Evolutionary conservation across 2,113 vertebrate genomes (phyloP), one percentile per base, ranked within the genome.

Genomic region (Theristicus caerulescens): DNA sequence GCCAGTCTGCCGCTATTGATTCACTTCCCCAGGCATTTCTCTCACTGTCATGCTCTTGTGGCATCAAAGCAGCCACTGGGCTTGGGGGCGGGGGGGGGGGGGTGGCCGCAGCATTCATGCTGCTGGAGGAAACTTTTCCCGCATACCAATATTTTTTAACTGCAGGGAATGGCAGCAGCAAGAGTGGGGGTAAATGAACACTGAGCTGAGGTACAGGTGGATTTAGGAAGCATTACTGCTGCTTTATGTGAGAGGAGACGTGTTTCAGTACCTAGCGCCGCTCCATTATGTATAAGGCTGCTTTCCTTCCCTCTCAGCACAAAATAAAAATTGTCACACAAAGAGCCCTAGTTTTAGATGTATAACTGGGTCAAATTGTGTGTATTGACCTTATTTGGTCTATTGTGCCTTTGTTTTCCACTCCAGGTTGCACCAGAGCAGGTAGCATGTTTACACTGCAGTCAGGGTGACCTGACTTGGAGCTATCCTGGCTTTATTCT

Each of bases 1-100:
- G 93, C 89, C 1, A 2, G 96, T 42, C 84, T 93, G 74, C 55
- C 0, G 3, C 95, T 95, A 93, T 94, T 97, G 95, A 97, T 95
- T 97, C 96, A 96, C 82, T 97, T 97, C 94, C 95, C 94, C 67
- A 90, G 89, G 87, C 96, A 93, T 96, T 97, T 95, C 94, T 97
- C 95, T 94, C 94, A 95, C 91, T 94, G 94, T 97, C 89, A 73
- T 94, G 74, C 81, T 91, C 96, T 95, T 86, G 70, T 80, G 73
- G 73, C 91, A 89, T 93, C 93, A 95, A 95, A 96, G 94, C 84
- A 77, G 66, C 67, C 89, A 91, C 81, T 72, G 91, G 84, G 76
- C 79, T 76, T 4, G 1, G 70, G 64, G n/a, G n/a, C n/a, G 70
- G 6, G 47, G 47, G 67, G 55, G 79, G 40, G 86, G 80, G 88